phyloP scores from a whole-genome alignment of 2,113 vertebrate species.

The Xenopus laevis region DNA sequence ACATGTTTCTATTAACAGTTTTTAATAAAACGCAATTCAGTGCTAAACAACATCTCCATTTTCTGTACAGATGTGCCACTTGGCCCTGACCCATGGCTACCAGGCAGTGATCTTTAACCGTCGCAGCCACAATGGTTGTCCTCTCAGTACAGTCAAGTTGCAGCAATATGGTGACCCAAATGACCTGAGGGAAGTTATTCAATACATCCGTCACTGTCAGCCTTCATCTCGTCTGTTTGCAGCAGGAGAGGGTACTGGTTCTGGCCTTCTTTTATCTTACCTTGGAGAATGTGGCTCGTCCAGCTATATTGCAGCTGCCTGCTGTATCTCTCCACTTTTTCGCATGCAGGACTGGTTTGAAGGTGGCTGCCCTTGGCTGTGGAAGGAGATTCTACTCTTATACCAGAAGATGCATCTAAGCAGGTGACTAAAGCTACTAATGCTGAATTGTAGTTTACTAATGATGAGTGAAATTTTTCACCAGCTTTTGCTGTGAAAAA shows the following conservation, averaged over 20 bases:
- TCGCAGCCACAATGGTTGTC: conserved; percentile 76
- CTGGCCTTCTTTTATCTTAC: conserved; percentile 76
- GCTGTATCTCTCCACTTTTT: conserved; percentile 74
- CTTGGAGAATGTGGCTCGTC: conserved; percentile 78
- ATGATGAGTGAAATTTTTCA: no score
- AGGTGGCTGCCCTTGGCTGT: conserved; percentile 61
- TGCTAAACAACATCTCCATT: neutral
- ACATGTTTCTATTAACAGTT: no score
- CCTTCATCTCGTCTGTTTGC: conserved; percentile 69
- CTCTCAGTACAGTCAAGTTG: conserved; percentile 73
- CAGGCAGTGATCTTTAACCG: conserved; percentile 78
- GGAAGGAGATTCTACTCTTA: conserved; percentile 62
- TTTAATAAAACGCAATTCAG: no score
- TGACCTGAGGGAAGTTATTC: conserved; percentile 71
- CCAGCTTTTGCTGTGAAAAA: no score
- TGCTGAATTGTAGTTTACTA: no score
- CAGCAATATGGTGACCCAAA: conserved; percentile 79
- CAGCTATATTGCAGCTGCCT: conserved; percentile 73
- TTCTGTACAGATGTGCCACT: conserved; percentile 66
- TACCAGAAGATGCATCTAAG: conserved; percentile 75
- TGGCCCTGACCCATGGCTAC: conserved; percentile 67
- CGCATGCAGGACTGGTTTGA: conserved; percentile 78
- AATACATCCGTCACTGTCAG: conserved; percentile 72
- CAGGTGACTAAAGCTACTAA: conserved; percentile 52
- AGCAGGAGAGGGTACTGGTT: conserved; percentile 73